Evolutionary conservation across 2,888 invertebrate genomes (phyloP).

Genomic region (Andrena fulva): DNA sequence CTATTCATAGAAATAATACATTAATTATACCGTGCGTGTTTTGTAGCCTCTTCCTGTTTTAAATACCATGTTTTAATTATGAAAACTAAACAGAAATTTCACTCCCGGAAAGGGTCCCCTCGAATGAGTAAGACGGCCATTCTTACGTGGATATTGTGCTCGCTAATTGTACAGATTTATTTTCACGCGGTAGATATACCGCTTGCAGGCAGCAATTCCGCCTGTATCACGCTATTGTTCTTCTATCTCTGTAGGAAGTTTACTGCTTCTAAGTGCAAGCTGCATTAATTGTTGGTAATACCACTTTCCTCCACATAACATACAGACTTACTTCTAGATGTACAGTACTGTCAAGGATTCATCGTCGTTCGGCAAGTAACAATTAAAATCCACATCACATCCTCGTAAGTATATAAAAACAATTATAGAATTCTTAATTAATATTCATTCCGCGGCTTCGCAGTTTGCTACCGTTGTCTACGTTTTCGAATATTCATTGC

Average conservation of each 20-base stretch:
- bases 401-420: too few relatives aligned
- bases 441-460: too few relatives aligned
- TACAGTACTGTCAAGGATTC: neutral
- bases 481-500: too few relatives aligned
- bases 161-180: slow-evolving; percentile 57
- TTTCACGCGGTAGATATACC: slow-evolving; percentile 38
- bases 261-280: slow-evolving; percentile 37
- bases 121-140: slow-evolving; percentile 2
- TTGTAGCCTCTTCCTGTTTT: slow-evolving; percentile 7
- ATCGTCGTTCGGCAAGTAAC: neutral
- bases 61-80: slow-evolving; percentile 14
- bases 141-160: slow-evolving; percentile 29
- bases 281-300: slow-evolving; percentile 29
- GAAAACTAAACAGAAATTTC: slow-evolving; percentile 7
- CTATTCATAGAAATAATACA: slow-evolving; percentile 6
- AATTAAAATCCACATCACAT: neutral
- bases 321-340: neutral
- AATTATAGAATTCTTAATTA: too few relatives aligned
- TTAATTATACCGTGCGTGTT: neutral
- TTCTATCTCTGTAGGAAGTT: slow-evolving; percentile 43
- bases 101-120: slow-evolving; percentile 22
- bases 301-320: slow-evolving; percentile 13
- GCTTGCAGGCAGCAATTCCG: slow-evolving; percentile 45
- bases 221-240: slow-evolving; percentile 53
- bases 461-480: too few relatives aligned